phyloP scores from a whole-genome alignment of 2,113 vertebrate genomes.

The Perca fluviatilis region DNA sequence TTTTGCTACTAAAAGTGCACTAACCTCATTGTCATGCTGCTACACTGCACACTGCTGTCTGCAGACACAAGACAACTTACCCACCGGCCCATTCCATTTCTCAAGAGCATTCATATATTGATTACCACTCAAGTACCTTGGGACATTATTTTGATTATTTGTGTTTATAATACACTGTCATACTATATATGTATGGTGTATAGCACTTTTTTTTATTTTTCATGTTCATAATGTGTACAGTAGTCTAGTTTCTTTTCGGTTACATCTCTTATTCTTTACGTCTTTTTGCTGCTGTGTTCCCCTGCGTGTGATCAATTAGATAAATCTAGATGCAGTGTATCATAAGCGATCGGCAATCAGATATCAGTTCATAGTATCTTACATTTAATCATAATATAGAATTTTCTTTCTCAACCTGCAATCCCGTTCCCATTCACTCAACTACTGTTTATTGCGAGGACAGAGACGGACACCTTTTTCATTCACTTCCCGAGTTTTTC shows the following conservation, averaged over 20 bases:
- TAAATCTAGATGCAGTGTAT: not conserved
- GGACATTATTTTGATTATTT: not conserved
- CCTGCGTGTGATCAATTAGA: not conserved
- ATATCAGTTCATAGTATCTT: not conserved
- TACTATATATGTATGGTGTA: not conserved
- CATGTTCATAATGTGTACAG: not conserved
- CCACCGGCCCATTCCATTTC: not conserved
- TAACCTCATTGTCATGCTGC: not conserved
- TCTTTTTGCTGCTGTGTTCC: not conserved
- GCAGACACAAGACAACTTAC: not conserved
- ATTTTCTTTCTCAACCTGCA: not conserved
- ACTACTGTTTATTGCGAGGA: conserved; percentile 1
- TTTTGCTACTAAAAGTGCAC: not conserved
- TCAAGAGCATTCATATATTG: not conserved
- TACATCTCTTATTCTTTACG: not conserved
- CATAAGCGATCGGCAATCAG: not conserved
- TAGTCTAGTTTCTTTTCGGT: not conserved
- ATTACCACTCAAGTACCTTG: not conserved
- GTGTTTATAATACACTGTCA: not conserved
- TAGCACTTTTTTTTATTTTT: not conserved
- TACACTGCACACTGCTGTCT: not conserved
- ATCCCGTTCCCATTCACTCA: conserved; percentile 10
- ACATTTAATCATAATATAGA: not conserved
- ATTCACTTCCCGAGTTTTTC: not conserved
- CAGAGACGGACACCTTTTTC: not conserved